Percentiles rank a stretch among this genome's conserved stretches.
phyloP scores from a whole-genome alignment of 2,113 vertebrate species.

The Cygnus buccinator region DNA sequence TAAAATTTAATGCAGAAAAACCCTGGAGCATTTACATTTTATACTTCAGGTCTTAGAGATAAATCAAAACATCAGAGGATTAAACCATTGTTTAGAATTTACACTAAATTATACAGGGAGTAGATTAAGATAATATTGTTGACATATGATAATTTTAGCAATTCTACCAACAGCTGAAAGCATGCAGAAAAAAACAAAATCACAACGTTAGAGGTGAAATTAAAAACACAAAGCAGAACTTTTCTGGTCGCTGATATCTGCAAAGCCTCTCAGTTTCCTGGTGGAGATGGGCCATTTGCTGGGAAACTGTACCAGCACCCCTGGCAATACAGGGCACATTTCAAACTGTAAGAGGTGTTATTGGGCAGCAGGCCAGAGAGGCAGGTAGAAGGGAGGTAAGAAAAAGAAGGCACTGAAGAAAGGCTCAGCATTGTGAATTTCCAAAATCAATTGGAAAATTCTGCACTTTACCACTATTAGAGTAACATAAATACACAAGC shows the following conservation, averaged over 20 bases:
- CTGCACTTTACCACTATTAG: not conserved
- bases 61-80: not conserved
- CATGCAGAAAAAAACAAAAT: not conserved
- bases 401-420: not conserved
- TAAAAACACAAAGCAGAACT: not conserved
- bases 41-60: not conserved
- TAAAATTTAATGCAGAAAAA: not conserved
- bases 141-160: not conserved
- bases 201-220: not conserved
- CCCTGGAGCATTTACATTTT: not conserved
- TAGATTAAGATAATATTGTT: not conserved
- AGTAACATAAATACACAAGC: not conserved
- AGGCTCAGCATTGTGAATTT: not conserved
- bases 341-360: accelerated
- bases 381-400: not conserved
- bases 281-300: not conserved
- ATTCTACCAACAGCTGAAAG: not conserved
- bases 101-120: not conserved
- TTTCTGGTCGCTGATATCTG: not conserved
- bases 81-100: not conserved
- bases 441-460: not conserved
- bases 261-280: not conserved
- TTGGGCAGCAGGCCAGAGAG: not conserved
- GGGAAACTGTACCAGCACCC: not conserved
- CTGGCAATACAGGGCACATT: not conserved